Conservation (phyloP, 2,797 vertebrate species). For the Chromobotia macracanthus region DNA sequence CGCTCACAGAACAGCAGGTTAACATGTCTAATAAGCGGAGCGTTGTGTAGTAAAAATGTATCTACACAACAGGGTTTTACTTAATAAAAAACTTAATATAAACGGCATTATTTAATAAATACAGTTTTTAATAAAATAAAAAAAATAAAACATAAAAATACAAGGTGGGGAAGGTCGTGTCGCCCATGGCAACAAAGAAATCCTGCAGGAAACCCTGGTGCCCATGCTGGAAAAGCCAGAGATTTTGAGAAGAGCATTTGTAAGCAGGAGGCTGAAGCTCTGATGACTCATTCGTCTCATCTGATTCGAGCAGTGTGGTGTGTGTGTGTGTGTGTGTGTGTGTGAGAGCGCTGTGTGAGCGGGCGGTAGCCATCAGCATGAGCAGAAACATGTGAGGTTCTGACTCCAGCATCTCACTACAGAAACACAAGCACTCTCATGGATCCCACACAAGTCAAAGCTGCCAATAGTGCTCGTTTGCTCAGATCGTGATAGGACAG, state of each 20-base stretch:
- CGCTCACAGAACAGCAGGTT: too few relatives aligned
- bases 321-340: conserved; percentile 6
- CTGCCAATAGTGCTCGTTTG: conserved; percentile 27
- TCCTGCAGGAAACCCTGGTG: conserved; percentile 15
- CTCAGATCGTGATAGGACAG: conserved; percentile 29
- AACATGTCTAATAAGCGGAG: too few relatives aligned
- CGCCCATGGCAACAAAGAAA: conserved; percentile 1
- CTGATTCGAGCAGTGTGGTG: conserved; percentile 48
- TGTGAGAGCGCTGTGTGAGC: neutral
- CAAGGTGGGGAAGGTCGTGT: neutral
- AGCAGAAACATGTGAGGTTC: conserved; percentile 48
- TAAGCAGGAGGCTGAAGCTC: conserved; percentile 52
- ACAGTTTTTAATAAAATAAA: too few relatives aligned
- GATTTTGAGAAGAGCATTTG: conserved; percentile 37
- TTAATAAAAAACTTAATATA: too few relatives aligned
- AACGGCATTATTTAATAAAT: too few relatives aligned
- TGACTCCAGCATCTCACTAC: conserved; percentile 52
- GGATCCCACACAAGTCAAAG: conserved; percentile 30
- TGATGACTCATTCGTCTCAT: conserved; percentile 64
- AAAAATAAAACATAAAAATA: neutral
- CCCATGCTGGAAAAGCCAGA: conserved; percentile 22
- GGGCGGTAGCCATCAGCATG: conserved; percentile 25
- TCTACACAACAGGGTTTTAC: too few relatives aligned
- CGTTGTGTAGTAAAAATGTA: too few relatives aligned
- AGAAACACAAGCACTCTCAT: conserved; percentile 43